Percentiles rank a stretch among this genome's conserved stretches.
These are phyloP conservation scores for Girardinus metallicus DNA, from an alignment of 2,797 vertebrate species.

Conservation along the genomic window DNA sequence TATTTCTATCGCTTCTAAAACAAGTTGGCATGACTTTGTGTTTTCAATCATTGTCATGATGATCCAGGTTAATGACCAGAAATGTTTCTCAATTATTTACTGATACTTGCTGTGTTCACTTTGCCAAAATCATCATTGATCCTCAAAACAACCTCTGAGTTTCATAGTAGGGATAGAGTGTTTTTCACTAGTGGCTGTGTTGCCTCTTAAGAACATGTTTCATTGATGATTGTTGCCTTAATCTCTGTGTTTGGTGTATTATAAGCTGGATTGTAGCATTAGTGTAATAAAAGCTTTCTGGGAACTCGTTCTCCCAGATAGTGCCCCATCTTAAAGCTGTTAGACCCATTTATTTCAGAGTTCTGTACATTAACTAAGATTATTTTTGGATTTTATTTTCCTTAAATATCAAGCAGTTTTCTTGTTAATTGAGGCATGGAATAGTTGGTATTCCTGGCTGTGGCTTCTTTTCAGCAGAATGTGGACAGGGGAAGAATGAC, in stretches of 20 bases:
- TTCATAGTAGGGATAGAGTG: not conserved
- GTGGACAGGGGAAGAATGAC: not conserved
- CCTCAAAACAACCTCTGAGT: no score
- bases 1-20: not conserved
- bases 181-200: not conserved
- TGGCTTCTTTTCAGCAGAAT: not conserved
- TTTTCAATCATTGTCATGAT: no score
- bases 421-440: not conserved
- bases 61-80: not conserved
- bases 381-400: not conserved
- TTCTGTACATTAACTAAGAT: not conserved
- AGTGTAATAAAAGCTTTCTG: not conserved
- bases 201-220: not conserved
- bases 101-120: not conserved
- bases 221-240: not conserved
- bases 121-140: no score
- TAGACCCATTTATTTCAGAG: no score
- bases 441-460: not conserved
- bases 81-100: not conserved
- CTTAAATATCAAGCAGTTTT: not conserved
- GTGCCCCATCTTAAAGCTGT: not conserved
- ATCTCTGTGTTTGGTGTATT: not conserved
- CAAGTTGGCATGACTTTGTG: no score
- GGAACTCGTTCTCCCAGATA: no score
- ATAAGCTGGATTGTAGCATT: not conserved